Evolutionary conservation across 2,113 vertebrate species (phyloP).

Genomic region (Pollachius pollachius): DNA sequence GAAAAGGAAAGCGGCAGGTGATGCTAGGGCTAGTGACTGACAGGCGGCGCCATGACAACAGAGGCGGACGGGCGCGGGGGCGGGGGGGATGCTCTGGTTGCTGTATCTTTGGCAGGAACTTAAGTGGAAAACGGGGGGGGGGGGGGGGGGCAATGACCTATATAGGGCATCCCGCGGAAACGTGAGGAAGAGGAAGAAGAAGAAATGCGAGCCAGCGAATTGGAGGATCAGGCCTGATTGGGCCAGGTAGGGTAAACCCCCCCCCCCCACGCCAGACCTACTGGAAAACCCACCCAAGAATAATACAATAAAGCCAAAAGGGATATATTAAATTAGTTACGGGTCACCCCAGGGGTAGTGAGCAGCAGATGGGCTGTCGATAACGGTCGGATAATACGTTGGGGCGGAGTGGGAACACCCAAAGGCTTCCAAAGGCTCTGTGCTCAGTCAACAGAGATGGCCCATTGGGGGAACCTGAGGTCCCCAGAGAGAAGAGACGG

Average conservation of each 20-base stretch:
- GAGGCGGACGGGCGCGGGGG: no score
- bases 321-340: neutral
- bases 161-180: no score
- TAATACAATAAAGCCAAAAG: neutral
- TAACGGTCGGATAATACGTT: slow-evolving; percentile 7
- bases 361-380: slow-evolving; percentile 42
- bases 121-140: no score
- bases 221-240: neutral
- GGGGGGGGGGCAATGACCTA: no score
- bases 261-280: neutral
- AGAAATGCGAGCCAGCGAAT: slow-evolving; percentile 17
- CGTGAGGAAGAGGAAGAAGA: no score
- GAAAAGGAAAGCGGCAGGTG: no score
- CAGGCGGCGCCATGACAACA: no score
- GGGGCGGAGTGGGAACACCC: slow-evolving; percentile 38
- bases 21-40: no score
- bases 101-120: no score
- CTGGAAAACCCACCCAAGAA: neutral
- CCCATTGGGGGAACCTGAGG: slow-evolving; percentile 19
- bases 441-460: slow-evolving; percentile 33
- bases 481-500: slow-evolving; percentile 4
- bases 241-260: neutral
- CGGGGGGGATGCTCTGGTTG: no score
- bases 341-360: no score
- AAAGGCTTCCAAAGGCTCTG: slow-evolving; percentile 26